Base-by-base conservation (phyloP, 2,888 invertebrate species). In the Diarsia mendica region DNA sequence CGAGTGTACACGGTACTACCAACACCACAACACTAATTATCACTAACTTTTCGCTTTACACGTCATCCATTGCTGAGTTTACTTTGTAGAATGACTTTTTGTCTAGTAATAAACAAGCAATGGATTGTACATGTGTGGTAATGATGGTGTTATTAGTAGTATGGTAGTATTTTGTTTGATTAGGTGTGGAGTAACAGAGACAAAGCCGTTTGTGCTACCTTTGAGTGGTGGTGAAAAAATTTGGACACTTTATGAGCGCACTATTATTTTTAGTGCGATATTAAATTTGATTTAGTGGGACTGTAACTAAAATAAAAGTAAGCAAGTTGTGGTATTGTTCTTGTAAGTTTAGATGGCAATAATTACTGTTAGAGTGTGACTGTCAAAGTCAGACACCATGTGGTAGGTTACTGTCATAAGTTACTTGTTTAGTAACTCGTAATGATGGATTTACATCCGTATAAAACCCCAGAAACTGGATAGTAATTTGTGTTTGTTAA, bases 221-320 rank as follows among this genome's bases (percentile, higher is more conserved):
- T 81, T 86, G 79, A 87, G 70, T 79, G 77, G 46, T 61, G 49
- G 44, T 73, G 73, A 82, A 82, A 84, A 81, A 75, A 46, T 58
- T 72, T 73, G 64, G 74, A 68, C 75, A 72, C 51, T 79, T 86
- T 85, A 84, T 72, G 84, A 70, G 71, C 33, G 33, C 55, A 69
- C 46, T 81, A 82, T 82, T 75, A 86, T 80, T 86, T 83, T 82
- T 73, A 86, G 77, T 85, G 68, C n/a, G 78, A 67, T 85, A 80
- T 87, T 83, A 87, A 87, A 82, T 76, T 81, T 87, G 87, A 87
- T 87, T 87, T 87, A 87, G 77, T 77, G 75, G 67, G 64, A 76
- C 77, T 72, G 58, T 60, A 67, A 80, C 75, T 73, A 28, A 82
- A 87, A 84, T 85, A 84, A 79, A 75, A 79, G 20, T 67, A 68